phyloP scores from a whole-genome alignment of 2,797 vertebrate genomes.

The Diplodus puntazzo region DNA sequence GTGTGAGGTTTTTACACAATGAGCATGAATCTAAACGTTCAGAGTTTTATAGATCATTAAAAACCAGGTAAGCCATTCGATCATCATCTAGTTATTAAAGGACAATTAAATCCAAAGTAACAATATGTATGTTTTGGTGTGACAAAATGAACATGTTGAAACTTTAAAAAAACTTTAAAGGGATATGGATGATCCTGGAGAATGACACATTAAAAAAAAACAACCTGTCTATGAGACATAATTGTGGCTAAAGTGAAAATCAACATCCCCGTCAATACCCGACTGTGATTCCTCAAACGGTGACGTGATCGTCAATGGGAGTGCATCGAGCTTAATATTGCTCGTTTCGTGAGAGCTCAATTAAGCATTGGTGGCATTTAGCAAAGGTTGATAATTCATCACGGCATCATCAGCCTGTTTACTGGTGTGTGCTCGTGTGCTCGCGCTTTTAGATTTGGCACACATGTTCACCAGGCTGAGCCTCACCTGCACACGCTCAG shows the following conservation, averaged over 20 bases:
- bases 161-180: too few relatives aligned
- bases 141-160: too few relatives aligned
- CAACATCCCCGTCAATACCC: slow-evolving; percentile 26
- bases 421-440: background rate
- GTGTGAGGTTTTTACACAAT: background rate
- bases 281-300: slow-evolving; percentile 6
- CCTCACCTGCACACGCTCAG: slow-evolving; percentile 27
- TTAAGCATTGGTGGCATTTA: slow-evolving; percentile 54
- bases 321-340: slow-evolving; percentile 12
- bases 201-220: slow-evolving; percentile 24
- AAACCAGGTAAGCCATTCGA: background rate
- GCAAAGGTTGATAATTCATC: slow-evolving; percentile 52
- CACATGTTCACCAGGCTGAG: background rate
- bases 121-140: too few relatives aligned
- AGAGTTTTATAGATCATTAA: background rate
- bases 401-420: slow-evolving; percentile 18
- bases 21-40: background rate
- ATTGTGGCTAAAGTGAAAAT: slow-evolving; percentile 24
- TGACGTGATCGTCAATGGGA: slow-evolving; percentile 14
- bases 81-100: too few relatives aligned
- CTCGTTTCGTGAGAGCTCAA: slow-evolving; percentile 42
- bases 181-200: background rate
- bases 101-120: too few relatives aligned
- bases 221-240: slow-evolving; percentile 10
- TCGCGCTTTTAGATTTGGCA: slow-evolving; percentile 3